Evolutionary conservation across 2,888 invertebrate species (phyloP), one percentile per base, ranked within the genome.

Genomic region (Drosophila atripex): DNA sequence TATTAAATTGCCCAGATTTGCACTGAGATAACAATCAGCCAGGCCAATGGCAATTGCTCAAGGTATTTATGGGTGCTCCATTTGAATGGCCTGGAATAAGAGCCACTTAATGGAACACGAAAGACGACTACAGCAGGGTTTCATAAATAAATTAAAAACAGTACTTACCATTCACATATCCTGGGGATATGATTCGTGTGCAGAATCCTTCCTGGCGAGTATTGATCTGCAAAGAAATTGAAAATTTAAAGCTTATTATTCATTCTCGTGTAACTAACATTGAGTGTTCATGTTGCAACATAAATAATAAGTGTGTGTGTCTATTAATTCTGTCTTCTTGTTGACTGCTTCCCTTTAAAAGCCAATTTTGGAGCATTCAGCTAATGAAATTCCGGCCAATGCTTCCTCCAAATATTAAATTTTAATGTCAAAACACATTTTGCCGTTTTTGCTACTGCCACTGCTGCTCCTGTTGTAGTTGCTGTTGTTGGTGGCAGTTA

Each of bases 1-100:
- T 68, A 74, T 71, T 77, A 68, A 87, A 87, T 73, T 76, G 86
- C 52, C 71, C 79, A 77, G 71, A 84, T 80, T 84, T 68, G 14
- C 54, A 45, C 54, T 51, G 39, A 39, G 61, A 57, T 51, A 68
- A 60, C 69, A 70, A 57, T 70, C 59, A 46, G 47, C 52, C 46
- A 25, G 51, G 21, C 43, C 45, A 43, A 63, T 35, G 30, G 66
- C 71, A 72, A 73, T 65, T 65, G 39, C 45, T 50, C 30, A 50
- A 45, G 45, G 70, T 49, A 63, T 53, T 47, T 46, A 59, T 55
- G 63, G 56, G 51, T 47, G 41, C 53, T 65, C 47, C 57, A 53
- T 57, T 57, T 54, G 68, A 55, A 68, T 65, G 18, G 68, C 64
- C 16, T 6, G 8, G 30, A 30, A 23, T 43, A 39, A 23, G 23